phyloP scores from a whole-genome alignment of 2,888 invertebrate species.

The Eristalinus aeneus region DNA sequence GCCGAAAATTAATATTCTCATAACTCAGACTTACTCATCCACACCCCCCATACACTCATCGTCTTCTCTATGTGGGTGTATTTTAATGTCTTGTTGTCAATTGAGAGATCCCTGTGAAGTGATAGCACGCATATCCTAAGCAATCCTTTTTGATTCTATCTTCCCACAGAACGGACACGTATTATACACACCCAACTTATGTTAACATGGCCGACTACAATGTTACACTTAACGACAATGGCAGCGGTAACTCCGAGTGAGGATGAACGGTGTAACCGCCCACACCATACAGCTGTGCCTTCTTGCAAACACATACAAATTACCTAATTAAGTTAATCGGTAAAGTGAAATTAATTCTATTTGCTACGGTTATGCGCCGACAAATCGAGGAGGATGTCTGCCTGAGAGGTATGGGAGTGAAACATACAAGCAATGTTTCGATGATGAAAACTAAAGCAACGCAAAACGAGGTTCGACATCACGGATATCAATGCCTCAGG shows the following conservation, averaged over 20 bases:
- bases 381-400: conserved; percentile 28
- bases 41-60: neutral
- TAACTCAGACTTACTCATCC: conserved; percentile 7
- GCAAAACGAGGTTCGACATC: neutral
- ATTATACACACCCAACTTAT: conserved; percentile 43
- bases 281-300: conserved; percentile 6
- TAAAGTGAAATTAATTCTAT: conserved; percentile 65
- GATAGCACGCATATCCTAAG: conserved; percentile 46
- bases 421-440: neutral
- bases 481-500: conserved; percentile 26
- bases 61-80: neutral
- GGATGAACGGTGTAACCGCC: conserved; percentile 28
- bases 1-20: conserved; percentile 57
- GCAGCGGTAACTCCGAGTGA: conserved; percentile 7
- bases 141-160: conserved; percentile 27
- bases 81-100: conserved; percentile 36
- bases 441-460: conserved; percentile 24
- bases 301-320: conserved; percentile 60
- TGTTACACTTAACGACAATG: conserved; percentile 43
- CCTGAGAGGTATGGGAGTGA: neutral
- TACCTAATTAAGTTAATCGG: conserved; percentile 66
- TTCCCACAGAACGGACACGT: conserved; percentile 31
- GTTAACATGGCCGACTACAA: conserved; percentile 55
- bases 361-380: conserved; percentile 50
- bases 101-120: conserved; percentile 52